Percentiles rank a stretch among this genome's conserved stretches.
phyloP scores from a whole-genome alignment of 2,797 vertebrate species.

The Amblyraja radiata region DNA sequence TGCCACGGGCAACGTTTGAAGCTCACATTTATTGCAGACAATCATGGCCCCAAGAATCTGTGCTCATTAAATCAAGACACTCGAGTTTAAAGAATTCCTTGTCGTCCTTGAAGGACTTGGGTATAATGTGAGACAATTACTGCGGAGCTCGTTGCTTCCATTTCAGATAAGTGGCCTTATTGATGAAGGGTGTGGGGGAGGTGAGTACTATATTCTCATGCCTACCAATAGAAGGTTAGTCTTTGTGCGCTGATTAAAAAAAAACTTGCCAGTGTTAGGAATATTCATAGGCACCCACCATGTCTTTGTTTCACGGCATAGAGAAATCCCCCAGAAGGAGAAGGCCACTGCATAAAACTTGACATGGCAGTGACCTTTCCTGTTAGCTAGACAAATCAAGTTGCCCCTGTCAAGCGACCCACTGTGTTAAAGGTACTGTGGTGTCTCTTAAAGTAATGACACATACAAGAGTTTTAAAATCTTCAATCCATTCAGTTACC shows the following conservation, averaged over 20 bases:
- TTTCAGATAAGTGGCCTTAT: slow-evolving; percentile 24
- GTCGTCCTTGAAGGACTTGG: slow-evolving; percentile 43
- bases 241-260: slow-evolving; percentile 35
- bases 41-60: slow-evolving; percentile 37
- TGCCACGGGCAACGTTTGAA: slow-evolving; percentile 37
- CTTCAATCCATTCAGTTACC: not conserved
- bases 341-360: slow-evolving; percentile 34
- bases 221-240: slow-evolving; percentile 31
- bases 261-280: slow-evolving; percentile 35
- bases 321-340: slow-evolving; percentile 20
- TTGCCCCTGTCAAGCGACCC: slow-evolving; percentile 23
- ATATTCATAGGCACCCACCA: slow-evolving; percentile 40
- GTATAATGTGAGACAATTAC: slow-evolving; percentile 44
- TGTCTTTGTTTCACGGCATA: slow-evolving; percentile 41
- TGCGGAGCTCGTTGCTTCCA: slow-evolving; percentile 40
- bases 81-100: slow-evolving; percentile 42
- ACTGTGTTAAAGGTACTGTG: slow-evolving; percentile 28
- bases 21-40: slow-evolving; percentile 39
- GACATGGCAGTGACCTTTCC: slow-evolving; percentile 38
- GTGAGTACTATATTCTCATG: slow-evolving; percentile 33
- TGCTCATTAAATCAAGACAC: slow-evolving; percentile 38
- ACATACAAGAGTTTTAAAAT: slow-evolving; percentile 4
- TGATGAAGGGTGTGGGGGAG: slow-evolving; percentile 38
- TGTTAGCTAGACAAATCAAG: slow-evolving; percentile 36
- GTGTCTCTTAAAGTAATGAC: slow-evolving; percentile 5